Conservation (phyloP, 2,888 invertebrate genomes). For the Loripinus fragilis region DNA sequence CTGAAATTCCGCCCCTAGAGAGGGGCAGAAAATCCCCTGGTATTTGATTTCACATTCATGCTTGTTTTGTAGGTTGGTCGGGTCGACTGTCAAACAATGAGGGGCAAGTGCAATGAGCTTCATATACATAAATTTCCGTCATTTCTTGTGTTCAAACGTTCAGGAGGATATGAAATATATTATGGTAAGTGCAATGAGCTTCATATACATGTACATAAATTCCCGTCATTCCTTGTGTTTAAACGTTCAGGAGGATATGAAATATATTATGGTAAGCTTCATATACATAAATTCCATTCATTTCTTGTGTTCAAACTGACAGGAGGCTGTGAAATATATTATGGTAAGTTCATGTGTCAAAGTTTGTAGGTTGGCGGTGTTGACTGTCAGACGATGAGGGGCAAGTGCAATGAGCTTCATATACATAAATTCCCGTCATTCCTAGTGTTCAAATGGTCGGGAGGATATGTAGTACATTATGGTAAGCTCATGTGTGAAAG, state of each 20-base stretch:
- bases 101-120: constrained; percentile 80
- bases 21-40: too few relatives aligned
- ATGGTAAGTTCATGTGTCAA: too few relatives aligned
- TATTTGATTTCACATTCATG: too few relatives aligned
- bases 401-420: constrained; percentile 82
- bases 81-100: constrained; percentile 82
- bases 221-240: constrained; percentile 89
- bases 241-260: constrained; percentile 91
- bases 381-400: constrained; percentile 81
- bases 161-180: constrained; percentile 90
- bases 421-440: constrained; percentile 87
- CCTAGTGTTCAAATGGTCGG: constrained; percentile 89
- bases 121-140: constrained; percentile 86
- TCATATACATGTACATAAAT: constrained; percentile 84
- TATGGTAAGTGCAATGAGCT: constrained; percentile 85
- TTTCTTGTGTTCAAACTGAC: constrained; percentile 90
- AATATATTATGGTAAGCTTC: constrained; percentile 87
- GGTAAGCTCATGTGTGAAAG: too few relatives aligned
- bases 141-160: constrained; percentile 90
- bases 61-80: constrained; percentile 79
- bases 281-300: constrained; percentile 86
- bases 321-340: constrained; percentile 91
- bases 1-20: too few relatives aligned
- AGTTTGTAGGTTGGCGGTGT: constrained; percentile 82
- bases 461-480: constrained; percentile 90